Conservation (phyloP, 2,797 vertebrate genomes). For the Neostethus bicornis region DNA sequence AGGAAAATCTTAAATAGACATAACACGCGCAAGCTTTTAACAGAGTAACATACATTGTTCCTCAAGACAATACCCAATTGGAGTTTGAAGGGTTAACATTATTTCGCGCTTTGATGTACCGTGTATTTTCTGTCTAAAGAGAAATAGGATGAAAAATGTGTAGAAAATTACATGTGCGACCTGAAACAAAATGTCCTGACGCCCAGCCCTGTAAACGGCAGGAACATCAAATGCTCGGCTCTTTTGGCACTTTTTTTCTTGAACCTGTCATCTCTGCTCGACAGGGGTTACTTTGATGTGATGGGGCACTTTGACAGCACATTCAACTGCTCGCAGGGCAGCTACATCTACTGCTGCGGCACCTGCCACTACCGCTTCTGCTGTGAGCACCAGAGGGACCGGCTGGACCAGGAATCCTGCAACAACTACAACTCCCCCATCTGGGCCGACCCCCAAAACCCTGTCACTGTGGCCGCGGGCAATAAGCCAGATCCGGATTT, state of each 20-base stretch:
- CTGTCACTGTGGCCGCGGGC: slow-evolving; percentile 67
- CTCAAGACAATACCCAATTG: too few relatives aligned
- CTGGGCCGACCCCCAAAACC: slow-evolving; percentile 82
- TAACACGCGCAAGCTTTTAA: too few relatives aligned
- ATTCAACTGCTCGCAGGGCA: slow-evolving; percentile 91
- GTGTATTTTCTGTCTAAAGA: not conserved
- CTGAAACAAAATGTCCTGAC: not conserved
- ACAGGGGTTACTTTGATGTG: slow-evolving; percentile 88
- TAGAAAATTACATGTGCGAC: not conserved
- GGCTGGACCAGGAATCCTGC: slow-evolving; percentile 88
- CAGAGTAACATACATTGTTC: too few relatives aligned
- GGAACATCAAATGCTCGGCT: not conserved
- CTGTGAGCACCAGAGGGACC: slow-evolving; percentile 88
- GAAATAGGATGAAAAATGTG: not conserved
- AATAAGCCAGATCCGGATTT: slow-evolving; percentile 77
- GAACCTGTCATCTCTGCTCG: not conserved
- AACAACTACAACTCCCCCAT: slow-evolving; percentile 85
- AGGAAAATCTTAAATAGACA: too few relatives aligned
- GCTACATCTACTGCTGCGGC: slow-evolving; percentile 93
- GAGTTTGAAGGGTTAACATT: too few relatives aligned
- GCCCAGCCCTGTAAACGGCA: not conserved
- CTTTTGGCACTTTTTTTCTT: not conserved
- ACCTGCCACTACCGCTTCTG: slow-evolving; percentile 94
- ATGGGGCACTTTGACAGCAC: slow-evolving; percentile 92
- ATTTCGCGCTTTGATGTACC: not conserved